Percentiles rank a stretch among this genome's conserved stretches.
phyloP scores from a whole-genome alignment of 2,113 vertebrate genomes.

The Eurypyga helias region DNA sequence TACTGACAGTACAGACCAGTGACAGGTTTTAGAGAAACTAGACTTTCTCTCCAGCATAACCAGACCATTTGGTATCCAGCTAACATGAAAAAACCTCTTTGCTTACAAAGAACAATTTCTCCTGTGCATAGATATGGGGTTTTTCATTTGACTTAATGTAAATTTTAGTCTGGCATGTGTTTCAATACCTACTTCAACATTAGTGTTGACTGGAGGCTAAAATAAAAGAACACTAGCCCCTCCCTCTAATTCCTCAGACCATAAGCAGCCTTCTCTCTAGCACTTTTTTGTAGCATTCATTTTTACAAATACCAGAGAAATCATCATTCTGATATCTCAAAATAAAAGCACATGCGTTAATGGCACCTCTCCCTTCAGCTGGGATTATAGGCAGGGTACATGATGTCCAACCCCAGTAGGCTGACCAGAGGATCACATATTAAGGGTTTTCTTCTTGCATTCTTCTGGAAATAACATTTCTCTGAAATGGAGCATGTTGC shows the following conservation, averaged over 20 bases:
- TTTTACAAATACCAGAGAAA: neutral
- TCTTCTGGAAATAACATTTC: neutral
- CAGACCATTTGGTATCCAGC: neutral
- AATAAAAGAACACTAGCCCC: neutral
- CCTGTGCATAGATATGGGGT: neutral
- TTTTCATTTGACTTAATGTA: neutral
- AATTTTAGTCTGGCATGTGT: neutral
- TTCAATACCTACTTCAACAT: neutral
- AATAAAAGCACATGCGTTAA: neutral
- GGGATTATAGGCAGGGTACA: neutral
- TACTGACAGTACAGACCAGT: neutral
- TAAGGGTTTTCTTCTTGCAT: neutral
- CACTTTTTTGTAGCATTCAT: neutral
- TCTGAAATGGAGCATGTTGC: neutral
- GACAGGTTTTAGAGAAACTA: neutral
- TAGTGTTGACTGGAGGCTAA: neutral
- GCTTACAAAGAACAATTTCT: neutral
- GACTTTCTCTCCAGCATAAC: neutral
- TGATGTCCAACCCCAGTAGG: rapidly evolving
- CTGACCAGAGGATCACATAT: neutral
- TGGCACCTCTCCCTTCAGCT: neutral
- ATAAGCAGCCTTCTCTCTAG: neutral
- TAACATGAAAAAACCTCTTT: neutral
- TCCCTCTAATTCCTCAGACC: neutral
- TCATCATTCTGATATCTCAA: neutral